These are phyloP conservation scores for Saccostrea cuccullata DNA, from an alignment of 1,140 invertebrate species.

Conservation along the genomic window DNA sequence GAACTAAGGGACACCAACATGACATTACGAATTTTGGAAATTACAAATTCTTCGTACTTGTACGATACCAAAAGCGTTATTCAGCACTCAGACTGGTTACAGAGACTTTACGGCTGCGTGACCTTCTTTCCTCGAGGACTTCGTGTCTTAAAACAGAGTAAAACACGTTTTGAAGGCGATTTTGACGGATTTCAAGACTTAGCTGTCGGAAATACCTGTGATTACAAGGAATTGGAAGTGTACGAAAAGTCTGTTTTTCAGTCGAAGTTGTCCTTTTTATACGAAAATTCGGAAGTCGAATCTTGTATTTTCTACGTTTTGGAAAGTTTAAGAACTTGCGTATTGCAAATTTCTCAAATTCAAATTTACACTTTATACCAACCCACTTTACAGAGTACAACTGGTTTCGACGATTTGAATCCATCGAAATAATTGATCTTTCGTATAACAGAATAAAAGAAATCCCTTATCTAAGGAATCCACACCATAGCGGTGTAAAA, in stretches of 20 bases:
- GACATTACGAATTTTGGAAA: neutral
- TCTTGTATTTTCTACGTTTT: slow-evolving; percentile 16
- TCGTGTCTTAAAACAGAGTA: neutral
- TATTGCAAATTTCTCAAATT: neutral
- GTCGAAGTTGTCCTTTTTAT: neutral
- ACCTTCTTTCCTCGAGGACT: neutral
- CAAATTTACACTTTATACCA: neutral
- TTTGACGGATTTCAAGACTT: neutral
- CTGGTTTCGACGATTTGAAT: neutral
- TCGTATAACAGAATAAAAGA: slow-evolving; percentile 35
- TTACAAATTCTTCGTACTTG: neutral
- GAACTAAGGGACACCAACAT: no score
- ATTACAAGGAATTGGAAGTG: neutral
- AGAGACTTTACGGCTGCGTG: neutral
- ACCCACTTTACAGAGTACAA: slow-evolving; percentile 8
- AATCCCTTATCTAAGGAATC: neutral
- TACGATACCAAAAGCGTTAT: neutral
- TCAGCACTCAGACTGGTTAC: neutral
- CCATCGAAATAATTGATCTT: slow-evolving; percentile 22
- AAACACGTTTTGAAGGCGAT: neutral
- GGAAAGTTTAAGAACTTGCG: neutral
- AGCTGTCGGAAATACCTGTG: neutral
- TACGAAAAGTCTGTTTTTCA: neutral
- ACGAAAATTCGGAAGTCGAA: neutral
- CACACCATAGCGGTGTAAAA: neutral